Evolutionary conservation across 2,888 invertebrate genomes (phyloP).

Genomic region (Apotomis capreana): DNA sequence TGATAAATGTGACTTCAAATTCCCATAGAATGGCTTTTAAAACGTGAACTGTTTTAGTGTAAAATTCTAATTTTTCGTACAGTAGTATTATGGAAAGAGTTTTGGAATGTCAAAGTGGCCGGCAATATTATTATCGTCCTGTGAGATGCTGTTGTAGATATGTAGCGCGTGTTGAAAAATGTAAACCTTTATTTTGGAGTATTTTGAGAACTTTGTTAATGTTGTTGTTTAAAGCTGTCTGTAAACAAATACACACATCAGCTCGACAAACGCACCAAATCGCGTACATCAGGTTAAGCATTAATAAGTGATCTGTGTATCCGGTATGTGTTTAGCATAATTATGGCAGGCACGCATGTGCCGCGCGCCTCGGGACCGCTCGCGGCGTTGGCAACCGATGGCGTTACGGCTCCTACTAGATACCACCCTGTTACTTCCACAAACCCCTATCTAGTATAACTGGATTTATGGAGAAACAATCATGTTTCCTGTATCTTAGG

Average conservation of each 20-base stretch:
- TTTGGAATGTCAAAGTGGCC: too few species aligned
- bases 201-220: too few species aligned
- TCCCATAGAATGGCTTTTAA: too few species aligned
- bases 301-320: constrained; percentile 62
- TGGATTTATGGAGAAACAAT: background rate
- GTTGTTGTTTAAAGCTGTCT: background rate
- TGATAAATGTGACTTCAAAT: background rate
- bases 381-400: constrained; percentile 50
- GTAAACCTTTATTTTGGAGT: too few species aligned
- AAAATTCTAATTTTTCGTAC: too few species aligned
- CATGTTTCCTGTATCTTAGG: background rate
- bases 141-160: too few species aligned
- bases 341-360: constrained; percentile 62
- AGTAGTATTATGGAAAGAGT: too few species aligned
- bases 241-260: constrained; percentile 17
- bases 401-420: constrained; percentile 56
- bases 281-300: constrained; percentile 60
- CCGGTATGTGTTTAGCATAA: constrained; percentile 74
- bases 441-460: constrained; percentile 15
- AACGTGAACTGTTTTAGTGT: too few species aligned
- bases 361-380: constrained; percentile 54
- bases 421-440: constrained; percentile 13
- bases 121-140: too few species aligned
- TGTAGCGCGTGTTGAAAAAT: too few species aligned
- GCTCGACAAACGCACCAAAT: constrained; percentile 17